phyloP scores from a whole-genome alignment of 1,140 invertebrate species.

The Protaetia brevitarsis region DNA sequence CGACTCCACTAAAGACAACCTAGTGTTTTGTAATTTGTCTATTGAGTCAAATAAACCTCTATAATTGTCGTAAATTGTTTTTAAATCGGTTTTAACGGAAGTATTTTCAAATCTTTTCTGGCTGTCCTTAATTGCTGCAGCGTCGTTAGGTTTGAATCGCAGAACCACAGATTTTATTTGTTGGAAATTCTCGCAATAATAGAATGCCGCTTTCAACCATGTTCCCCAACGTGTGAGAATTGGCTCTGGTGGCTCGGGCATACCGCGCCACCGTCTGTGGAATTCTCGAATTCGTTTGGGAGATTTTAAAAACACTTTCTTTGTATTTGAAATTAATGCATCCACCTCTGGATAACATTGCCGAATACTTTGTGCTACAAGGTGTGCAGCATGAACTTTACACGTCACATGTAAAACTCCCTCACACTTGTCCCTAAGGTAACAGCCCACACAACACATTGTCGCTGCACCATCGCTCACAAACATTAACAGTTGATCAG shows the following conservation, averaged over 20 bases:
- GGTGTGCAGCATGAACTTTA: too few species aligned
- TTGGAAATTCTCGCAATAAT: too few species aligned
- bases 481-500: conserved; percentile 1
- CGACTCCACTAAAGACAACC: too few species aligned
- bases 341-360: not conserved
- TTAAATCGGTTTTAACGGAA: not conserved
- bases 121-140: not conserved
- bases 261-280: not conserved
- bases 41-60: not conserved
- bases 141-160: not conserved
- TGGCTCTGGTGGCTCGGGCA: not conserved
- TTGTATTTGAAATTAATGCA: not conserved
- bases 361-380: not conserved
- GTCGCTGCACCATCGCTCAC: not conserved
- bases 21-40: too few species aligned
- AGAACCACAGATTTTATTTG: too few species aligned
- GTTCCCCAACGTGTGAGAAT: not conserved
- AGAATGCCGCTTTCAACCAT: too few species aligned
- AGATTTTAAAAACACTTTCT: not conserved
- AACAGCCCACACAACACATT: not conserved
- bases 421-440: not conserved
- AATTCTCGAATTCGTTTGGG: not conserved
- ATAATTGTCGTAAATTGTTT: not conserved
- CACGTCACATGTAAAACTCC: not conserved
- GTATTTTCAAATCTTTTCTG: not conserved